These are phyloP conservation scores for Cercopithecus petaurista DNA, from an alignment of 2,797 vertebrate genomes.

Conservation along the genomic window DNA sequence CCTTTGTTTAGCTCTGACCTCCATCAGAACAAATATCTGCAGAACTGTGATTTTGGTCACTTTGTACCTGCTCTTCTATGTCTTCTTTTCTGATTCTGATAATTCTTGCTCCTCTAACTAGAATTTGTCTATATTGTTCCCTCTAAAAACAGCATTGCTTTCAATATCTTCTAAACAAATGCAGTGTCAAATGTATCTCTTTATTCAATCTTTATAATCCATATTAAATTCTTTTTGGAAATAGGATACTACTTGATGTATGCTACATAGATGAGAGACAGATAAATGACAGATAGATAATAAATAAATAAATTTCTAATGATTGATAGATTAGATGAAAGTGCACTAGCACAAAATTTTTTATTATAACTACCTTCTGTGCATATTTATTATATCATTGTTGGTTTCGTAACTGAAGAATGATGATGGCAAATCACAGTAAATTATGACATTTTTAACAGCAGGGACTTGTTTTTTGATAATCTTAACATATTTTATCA, in stretches of 20 bases:
- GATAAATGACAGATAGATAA: not conserved
- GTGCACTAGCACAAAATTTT: not conserved
- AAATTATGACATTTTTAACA: not conserved
- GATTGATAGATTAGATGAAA: not conserved
- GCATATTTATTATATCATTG: not conserved
- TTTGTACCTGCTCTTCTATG: not conserved
- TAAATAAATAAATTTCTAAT: not conserved
- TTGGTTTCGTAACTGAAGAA: not conserved
- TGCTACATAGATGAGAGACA: not conserved
- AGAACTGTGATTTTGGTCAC: not conserved
- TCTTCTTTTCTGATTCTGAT: not conserved
- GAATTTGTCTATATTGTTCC: not conserved
- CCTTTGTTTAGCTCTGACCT: not conserved
- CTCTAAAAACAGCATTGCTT: not conserved
- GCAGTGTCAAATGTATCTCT: not conserved
- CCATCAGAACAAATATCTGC: not conserved
- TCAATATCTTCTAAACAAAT: not conserved
- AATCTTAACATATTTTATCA: not conserved
- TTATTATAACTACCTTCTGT: not conserved
- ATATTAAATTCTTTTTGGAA: not conserved
- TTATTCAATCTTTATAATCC: not conserved
- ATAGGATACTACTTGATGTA: not conserved
- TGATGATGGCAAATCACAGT: not conserved
- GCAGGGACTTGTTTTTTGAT: not conserved
- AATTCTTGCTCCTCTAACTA: not conserved